These are phyloP conservation scores for Cochlearius cochlearius DNA, from an alignment of 2,113 vertebrate species.

Conservation along the genomic window DNA sequence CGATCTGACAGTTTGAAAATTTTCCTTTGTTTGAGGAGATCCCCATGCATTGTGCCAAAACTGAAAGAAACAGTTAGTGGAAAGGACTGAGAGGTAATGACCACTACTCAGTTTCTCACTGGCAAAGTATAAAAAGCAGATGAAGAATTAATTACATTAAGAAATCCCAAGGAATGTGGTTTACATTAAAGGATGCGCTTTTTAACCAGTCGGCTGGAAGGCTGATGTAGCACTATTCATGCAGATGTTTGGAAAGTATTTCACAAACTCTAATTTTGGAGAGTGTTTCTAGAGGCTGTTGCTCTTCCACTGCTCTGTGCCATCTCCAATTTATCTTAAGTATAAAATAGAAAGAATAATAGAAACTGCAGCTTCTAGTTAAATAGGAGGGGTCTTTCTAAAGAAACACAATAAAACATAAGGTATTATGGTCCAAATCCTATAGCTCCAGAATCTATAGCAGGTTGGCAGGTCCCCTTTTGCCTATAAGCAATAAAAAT, in stretches of 20 bases:
- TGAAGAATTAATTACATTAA: background rate
- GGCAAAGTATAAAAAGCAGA: background rate
- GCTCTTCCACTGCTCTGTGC: background rate
- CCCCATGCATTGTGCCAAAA: background rate
- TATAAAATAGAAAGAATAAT: background rate
- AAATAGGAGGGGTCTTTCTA: background rate
- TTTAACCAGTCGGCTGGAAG: background rate
- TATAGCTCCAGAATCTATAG: background rate
- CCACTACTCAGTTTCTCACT: background rate
- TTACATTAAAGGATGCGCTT: slow-evolving; percentile 34
- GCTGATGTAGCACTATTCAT: slow-evolving; percentile 1
- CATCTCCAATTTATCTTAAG: slow-evolving; percentile 7
- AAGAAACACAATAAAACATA: background rate
- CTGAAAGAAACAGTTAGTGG: background rate
- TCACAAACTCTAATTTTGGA: slow-evolving; percentile 21
- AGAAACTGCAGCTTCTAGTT: background rate
- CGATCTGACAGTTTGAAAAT: slow-evolving; percentile 35
- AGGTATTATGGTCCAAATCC: background rate
- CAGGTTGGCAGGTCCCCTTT: background rate
- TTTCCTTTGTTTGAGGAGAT: slow-evolving; percentile 39
- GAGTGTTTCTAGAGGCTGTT: slow-evolving; percentile 35
- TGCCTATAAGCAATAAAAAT: background rate
- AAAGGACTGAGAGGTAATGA: background rate
- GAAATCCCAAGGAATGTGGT: background rate
- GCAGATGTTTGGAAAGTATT: slow-evolving; percentile 45